Percentiles rank a stretch among this genome's conserved stretches.
phyloP scores from a whole-genome alignment of 2,888 invertebrate species.

The Leptinotarsa juncta region DNA sequence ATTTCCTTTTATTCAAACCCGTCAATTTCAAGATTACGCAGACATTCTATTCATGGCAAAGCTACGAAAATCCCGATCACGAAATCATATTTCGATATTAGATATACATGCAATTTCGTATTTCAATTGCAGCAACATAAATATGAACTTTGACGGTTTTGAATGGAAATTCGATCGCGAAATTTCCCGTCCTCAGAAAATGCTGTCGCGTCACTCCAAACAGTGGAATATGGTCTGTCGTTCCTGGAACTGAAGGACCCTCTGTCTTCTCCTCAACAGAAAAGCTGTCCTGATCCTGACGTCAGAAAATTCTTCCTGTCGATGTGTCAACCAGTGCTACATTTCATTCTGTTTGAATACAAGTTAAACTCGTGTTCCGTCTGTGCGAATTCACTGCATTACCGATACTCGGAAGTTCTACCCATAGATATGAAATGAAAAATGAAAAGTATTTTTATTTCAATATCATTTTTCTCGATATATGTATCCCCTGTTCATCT shows the following conservation, averaged over 20 bases:
- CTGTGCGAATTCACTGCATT: slow-evolving; percentile 23
- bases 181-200: slow-evolving; percentile 37
- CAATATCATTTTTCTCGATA: slow-evolving; percentile 38
- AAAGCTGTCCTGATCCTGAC: background rate
- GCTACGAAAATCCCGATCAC: slow-evolving; percentile 25
- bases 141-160: slow-evolving; percentile 50
- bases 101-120: slow-evolving; percentile 39
- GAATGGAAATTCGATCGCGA: slow-evolving; percentile 48
- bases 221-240: slow-evolving; percentile 7
- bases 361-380: slow-evolving; percentile 7
- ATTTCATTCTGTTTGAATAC: slow-evolving; percentile 12
- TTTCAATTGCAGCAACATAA: slow-evolving; percentile 45
- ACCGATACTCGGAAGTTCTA: slow-evolving; percentile 23
- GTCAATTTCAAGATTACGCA: slow-evolving; percentile 6
- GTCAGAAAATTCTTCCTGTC: background rate
- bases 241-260: background rate
- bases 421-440: slow-evolving; percentile 38
- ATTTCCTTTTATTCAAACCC: slow-evolving; percentile 7
- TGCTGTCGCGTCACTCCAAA: background rate
- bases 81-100: slow-evolving; percentile 33
- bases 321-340: background rate
- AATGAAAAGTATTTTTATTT: slow-evolving; percentile 45
- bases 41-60: slow-evolving; percentile 15
- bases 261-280: background rate
- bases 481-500: background rate